Evolutionary conservation across 2,888 invertebrate genomes (phyloP).

Genomic region (Aleiodes leptofemur): DNA sequence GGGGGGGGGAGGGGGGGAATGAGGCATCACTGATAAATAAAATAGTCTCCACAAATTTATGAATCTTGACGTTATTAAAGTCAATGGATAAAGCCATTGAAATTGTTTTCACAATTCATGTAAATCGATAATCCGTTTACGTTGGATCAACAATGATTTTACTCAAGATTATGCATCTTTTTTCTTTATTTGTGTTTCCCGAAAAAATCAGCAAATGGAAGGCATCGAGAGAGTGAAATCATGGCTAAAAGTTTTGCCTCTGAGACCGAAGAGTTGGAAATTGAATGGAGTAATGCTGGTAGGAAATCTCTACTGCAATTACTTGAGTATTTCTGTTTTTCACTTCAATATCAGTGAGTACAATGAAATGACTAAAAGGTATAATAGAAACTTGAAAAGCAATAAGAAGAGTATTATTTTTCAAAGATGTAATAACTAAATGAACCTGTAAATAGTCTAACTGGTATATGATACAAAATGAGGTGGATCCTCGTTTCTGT

Average conservation of each 20-base stretch:
- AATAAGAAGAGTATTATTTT: background rate
- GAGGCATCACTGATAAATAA: constrained; percentile 24
- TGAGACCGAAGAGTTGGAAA: no score
- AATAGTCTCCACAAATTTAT: constrained; percentile 3
- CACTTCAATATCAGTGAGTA: no score
- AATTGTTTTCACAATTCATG: background rate
- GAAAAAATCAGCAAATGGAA: background rate
- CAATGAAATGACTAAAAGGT: background rate
- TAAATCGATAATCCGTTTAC: background rate
- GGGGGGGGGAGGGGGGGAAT: background rate
- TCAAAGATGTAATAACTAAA: constrained; percentile 14
- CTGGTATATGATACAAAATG: constrained; percentile 26
- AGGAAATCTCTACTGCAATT: no score
- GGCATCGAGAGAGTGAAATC: no score
- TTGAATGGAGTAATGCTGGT: no score
- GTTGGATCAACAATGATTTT: background rate
- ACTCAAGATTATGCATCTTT: background rate
- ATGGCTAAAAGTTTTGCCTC: no score
- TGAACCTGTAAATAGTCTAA: constrained; percentile 12
- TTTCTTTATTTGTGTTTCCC: background rate
- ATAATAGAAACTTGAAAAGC: background rate
- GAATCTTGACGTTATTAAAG: no score
- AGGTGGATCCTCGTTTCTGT: constrained; percentile 23
- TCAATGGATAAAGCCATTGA: background rate
- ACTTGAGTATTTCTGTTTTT: no score